Evolutionary conservation across 2,797 vertebrate species (phyloP).

Genomic region (Siniperca obscura): DNA sequence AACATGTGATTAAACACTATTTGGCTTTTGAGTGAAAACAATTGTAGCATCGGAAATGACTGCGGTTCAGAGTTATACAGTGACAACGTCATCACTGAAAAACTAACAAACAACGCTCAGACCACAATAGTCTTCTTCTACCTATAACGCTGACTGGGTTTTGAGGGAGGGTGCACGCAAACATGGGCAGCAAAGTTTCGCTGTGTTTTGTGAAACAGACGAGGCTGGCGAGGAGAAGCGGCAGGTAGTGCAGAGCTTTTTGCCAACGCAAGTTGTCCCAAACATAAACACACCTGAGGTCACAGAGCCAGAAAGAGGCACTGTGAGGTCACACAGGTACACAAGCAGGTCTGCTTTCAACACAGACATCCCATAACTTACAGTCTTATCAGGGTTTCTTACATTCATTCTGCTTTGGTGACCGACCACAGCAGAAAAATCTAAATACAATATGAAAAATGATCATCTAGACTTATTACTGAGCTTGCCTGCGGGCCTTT

Average conservation of each 20-base stretch:
- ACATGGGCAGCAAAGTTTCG: background rate
- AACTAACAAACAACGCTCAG: constrained; percentile 54
- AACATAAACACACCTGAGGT: constrained; percentile 56
- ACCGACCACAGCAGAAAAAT: background rate
- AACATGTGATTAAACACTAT: constrained; percentile 59
- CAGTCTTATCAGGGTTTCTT: background rate
- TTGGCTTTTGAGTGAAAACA: constrained; percentile 60
- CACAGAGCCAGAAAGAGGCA: constrained; percentile 9
- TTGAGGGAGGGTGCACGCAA: constrained; percentile 14
- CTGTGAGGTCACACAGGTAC: constrained; percentile 40
- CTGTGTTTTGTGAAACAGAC: background rate
- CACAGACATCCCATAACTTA: background rate
- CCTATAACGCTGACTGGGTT: constrained; percentile 35
- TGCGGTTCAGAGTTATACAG: constrained; percentile 52
- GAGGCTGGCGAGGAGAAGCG: constrained; percentile 11
- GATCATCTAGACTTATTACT: background rate
- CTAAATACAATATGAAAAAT: background rate
- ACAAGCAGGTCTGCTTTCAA: constrained; percentile 1
- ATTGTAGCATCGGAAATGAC: constrained; percentile 51
- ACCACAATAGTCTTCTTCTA: constrained; percentile 45
- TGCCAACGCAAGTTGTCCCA: constrained; percentile 14
- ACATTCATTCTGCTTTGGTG: background rate
- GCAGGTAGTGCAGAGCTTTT: constrained; percentile 13
- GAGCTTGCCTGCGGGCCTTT: background rate
- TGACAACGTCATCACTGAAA: constrained; percentile 48